A percentile compares a stretch with the other conserved stretches of the same genome.
Evolutionary conservation across 2,888 invertebrate genomes (phyloP).

Genomic region (Epinotia brunnichana): DNA sequence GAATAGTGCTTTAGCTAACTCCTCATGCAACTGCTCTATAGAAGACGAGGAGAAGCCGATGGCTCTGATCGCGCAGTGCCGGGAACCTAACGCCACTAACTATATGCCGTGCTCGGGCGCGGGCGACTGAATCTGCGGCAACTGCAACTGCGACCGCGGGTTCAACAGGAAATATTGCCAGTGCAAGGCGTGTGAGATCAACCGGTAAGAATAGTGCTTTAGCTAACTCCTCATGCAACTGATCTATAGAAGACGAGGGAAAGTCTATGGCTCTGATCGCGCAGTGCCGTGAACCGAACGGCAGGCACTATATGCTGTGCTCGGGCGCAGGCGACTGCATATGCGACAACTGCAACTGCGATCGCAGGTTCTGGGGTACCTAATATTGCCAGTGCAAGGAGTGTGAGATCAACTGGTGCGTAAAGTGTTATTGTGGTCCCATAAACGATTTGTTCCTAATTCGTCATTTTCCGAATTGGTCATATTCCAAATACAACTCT

Average conservation of each 20-base stretch:
- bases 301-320: conserved; percentile 77
- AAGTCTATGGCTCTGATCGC: conserved; percentile 70
- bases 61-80: conserved; percentile 65
- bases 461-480: no score
- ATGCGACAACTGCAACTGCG: conserved; percentile 88
- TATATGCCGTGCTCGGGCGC: conserved; percentile 85
- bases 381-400: conserved; percentile 86
- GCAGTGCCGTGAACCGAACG: conserved; percentile 70
- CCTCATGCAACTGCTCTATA: conserved; percentile 81
- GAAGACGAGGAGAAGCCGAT: conserved; percentile 74
- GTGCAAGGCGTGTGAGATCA: conserved; percentile 83
- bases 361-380: conserved; percentile 82
- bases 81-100: conserved; percentile 68
- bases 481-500: no score
- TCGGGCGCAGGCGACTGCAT: conserved; percentile 90
- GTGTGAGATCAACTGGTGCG: conserved; percentile 80
- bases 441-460: no score
- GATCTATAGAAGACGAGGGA: conserved; percentile 73
- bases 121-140: conserved; percentile 91
- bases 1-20: conserved; percentile 56
- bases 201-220: conserved; percentile 63
- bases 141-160: conserved; percentile 85
- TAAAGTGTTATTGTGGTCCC: not conserved
- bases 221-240: conserved; percentile 77
- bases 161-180: conserved; percentile 85